Evolutionary conservation across 2,797 vertebrate genomes (phyloP).

Genomic region (Hozukius guyotensis): DNA sequence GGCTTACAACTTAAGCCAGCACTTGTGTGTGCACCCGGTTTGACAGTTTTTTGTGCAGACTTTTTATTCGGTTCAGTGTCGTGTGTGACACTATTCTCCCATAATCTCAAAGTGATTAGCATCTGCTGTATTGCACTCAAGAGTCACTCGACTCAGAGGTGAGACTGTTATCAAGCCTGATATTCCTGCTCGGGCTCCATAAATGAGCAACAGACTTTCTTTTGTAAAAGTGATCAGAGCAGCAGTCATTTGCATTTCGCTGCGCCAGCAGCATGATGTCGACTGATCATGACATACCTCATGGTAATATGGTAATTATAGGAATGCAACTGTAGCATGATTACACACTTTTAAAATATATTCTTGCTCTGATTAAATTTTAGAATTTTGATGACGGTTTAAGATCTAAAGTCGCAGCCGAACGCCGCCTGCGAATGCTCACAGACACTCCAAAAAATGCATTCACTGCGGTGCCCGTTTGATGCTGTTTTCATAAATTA

Average conservation of each 20-base stretch:
- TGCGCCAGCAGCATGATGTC: slow-evolving; percentile 13
- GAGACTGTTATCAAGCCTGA: background rate
- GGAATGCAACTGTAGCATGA: slow-evolving; percentile 1
- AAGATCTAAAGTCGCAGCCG: slow-evolving; percentile 25
- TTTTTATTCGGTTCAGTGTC: background rate
- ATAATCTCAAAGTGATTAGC: slow-evolving; percentile 17
- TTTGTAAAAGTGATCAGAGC: slow-evolving; percentile 36
- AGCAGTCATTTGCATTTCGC: slow-evolving; percentile 27
- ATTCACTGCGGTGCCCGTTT: slow-evolving; percentile 59
- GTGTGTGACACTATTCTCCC: background rate
- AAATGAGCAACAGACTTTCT: background rate
- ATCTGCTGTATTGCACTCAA: background rate
- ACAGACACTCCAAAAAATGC: slow-evolving; percentile 11
- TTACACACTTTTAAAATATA: slow-evolving; percentile 18
- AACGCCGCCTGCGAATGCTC: slow-evolving; percentile 27
- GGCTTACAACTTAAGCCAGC: background rate
- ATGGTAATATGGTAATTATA: slow-evolving; percentile 1
- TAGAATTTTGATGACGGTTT: slow-evolving; percentile 7
- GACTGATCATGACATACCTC: background rate
- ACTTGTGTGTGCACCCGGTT: background rate
- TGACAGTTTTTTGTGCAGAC: background rate
- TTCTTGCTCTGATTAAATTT: slow-evolving; percentile 25
- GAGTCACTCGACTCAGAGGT: background rate
- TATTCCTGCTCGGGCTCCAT: background rate
- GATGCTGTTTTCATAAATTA: slow-evolving; percentile 76